phyloP scores from a whole-genome alignment of 2,888 invertebrate species.

The Drosophila paracracens region DNA sequence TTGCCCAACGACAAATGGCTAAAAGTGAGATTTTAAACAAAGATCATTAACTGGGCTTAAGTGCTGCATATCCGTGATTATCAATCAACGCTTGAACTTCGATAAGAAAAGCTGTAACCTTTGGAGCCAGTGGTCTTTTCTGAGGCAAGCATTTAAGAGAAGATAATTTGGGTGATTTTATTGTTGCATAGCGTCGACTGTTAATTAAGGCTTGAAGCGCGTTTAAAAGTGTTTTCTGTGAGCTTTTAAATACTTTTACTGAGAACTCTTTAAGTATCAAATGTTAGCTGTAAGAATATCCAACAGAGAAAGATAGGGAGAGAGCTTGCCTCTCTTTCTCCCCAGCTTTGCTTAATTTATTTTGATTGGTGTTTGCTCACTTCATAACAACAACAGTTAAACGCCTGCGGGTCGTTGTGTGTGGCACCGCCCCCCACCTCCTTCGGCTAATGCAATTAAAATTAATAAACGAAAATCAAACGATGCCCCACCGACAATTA shows the following conservation, averaged over 20 bases:
- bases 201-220: background rate
- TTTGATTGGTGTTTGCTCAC: conserved; percentile 26
- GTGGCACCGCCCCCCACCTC: conserved; percentile 29
- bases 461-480: conserved; percentile 75
- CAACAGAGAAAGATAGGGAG: background rate
- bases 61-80: background rate
- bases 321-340: too few relatives aligned
- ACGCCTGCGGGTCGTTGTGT: conserved; percentile 52
- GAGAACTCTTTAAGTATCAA: background rate
- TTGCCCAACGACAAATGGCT: background rate
- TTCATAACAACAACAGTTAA: conserved; percentile 39
- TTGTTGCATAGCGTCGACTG: background rate
- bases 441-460: conserved; percentile 64
- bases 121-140: background rate
- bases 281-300: background rate
- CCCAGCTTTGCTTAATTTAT: background rate
- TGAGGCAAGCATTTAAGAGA: background rate
- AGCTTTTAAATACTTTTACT: background rate
- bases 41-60: background rate
- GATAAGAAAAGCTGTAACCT: background rate
- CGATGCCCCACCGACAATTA: conserved; percentile 49
- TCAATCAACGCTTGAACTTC: background rate
- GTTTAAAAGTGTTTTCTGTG: background rate
- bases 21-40: background rate
- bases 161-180: background rate